Evolutionary conservation across 2,888 invertebrate genomes (phyloP), one percentile per base, ranked within the genome.

Genomic region (Euplagia quadripunctaria): DNA sequence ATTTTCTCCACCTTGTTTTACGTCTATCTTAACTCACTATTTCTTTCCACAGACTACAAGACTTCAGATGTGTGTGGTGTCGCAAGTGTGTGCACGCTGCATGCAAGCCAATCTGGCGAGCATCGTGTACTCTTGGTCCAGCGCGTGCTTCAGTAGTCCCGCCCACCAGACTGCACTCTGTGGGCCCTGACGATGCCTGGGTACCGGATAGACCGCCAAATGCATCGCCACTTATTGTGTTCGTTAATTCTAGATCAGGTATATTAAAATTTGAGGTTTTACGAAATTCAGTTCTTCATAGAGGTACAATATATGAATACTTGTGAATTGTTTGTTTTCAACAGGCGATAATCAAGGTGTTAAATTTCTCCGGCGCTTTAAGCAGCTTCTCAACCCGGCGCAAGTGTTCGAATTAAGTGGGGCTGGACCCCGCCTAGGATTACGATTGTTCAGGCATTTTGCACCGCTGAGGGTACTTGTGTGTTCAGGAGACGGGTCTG

Each of bases 21-120:
- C 9, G 0, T 46, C 12, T 20, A 17, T 17, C 16, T 1, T 51
- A 31, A 31, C 31, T 66, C 17, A 64, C 31, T 17, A 51, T 70
- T 58, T 64, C 14, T 31, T 71, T 67, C 73, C 46, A 0, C 86
- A 98, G 98, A 87, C 94, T 99, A 82, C 99, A 99, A 96, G 99
- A 99, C 95, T 99, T 98, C 98, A 97, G 99, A 82, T 99, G 99
- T 94, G 97, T 99, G 82, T 99, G 99, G 99, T 99, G 99, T 91
- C 97, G 98, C 75, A 97, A 97, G 46, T 98, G 98, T 86, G 98
- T 99, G 66, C 99, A 99, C 94, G 98, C 98, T n/a, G 97, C 97
- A 71, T 99, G 99, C 94, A 97, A 98, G 86, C 98, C 98, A 4
- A 96, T 97, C 83, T 97, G 98, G 94, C 96, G 97, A 41, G 96